These are phyloP conservation scores for Labrus mixtus DNA, from an alignment of 2,113 vertebrate species.

Conservation along the genomic window DNA sequence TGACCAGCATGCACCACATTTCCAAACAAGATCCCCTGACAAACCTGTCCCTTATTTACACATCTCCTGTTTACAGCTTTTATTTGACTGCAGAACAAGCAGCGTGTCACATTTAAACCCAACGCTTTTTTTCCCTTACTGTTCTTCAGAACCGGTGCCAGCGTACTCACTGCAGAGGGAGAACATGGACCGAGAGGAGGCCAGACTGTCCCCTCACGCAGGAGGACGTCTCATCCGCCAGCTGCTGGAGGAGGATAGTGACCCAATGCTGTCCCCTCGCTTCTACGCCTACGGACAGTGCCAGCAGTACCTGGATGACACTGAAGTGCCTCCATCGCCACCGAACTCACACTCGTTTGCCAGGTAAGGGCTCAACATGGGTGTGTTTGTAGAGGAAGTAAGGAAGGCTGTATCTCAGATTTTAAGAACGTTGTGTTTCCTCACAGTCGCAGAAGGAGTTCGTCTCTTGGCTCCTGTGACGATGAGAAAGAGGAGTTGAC, in stretches of 20 bases:
- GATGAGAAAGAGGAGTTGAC: conserved; percentile 92
- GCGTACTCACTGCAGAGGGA: conserved; percentile 91
- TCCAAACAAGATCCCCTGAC: neutral
- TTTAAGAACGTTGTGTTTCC: neutral
- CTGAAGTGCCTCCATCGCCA: conserved; percentile 98
- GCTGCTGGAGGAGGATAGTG: conserved; percentile 91
- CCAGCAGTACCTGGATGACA: conserved; percentile 95
- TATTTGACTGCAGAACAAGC: neutral
- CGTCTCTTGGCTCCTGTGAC: conserved; percentile 92
- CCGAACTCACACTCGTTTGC: conserved; percentile 95
- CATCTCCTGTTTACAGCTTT: neutral
- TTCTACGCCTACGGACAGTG: conserved; percentile 94
- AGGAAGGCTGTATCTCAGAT: neutral
- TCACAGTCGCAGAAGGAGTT: conserved; percentile 91
- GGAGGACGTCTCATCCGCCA: conserved; percentile 92
- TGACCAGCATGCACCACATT: neutral
- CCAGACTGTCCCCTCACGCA: conserved; percentile 90
- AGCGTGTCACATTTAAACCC: neutral
- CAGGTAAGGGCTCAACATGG: conserved; percentile 82
- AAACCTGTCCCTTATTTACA: conserved; percentile 13
- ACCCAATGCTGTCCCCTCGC: conserved; percentile 96
- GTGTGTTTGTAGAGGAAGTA: neutral
- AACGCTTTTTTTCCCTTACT: neutral
- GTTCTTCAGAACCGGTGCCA: conserved; percentile 88
- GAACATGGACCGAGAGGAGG: conserved; percentile 88